These are phyloP conservation scores for Heliconius eleuchia DNA, from an alignment of 1,140 invertebrate genomes.

Conservation along the genomic window DNA sequence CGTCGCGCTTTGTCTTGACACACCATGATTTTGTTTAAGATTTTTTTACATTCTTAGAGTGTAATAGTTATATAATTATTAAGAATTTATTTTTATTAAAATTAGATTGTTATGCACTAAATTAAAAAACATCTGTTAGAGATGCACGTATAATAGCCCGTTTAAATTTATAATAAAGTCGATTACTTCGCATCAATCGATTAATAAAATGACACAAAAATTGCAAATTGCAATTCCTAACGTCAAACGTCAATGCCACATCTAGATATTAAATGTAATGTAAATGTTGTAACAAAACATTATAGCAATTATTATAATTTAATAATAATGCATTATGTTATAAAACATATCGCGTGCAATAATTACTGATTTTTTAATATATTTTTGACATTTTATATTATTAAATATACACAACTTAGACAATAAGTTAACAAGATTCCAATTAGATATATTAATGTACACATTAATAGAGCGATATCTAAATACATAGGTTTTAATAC, in stretches of 20 bases:
- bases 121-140: no score
- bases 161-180: background rate
- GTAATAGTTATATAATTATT: no score
- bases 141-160: no score
- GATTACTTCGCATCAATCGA: background rate
- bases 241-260: constrained; percentile 13
- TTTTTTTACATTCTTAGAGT: no score
- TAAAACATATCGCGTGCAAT: constrained; percentile 31
- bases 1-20: no score
- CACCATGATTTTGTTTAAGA: no score
- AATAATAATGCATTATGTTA: constrained; percentile 31
- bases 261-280: constrained; percentile 2
- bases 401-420: constrained; percentile 27
- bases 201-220: background rate
- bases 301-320: constrained; percentile 6
- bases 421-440: constrained; percentile 41
- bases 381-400: background rate
- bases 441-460: constrained; percentile 36
- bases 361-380: constrained; percentile 3
- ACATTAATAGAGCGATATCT: constrained; percentile 19
- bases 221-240: constrained; percentile 7
- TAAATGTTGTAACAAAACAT: constrained; percentile 24
- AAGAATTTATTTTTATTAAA: no score
- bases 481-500: constrained; percentile 29
- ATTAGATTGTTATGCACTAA: no score